Base-by-base conservation (phyloP, 2,797 vertebrate species). In the Gallinago solitaria region DNA sequence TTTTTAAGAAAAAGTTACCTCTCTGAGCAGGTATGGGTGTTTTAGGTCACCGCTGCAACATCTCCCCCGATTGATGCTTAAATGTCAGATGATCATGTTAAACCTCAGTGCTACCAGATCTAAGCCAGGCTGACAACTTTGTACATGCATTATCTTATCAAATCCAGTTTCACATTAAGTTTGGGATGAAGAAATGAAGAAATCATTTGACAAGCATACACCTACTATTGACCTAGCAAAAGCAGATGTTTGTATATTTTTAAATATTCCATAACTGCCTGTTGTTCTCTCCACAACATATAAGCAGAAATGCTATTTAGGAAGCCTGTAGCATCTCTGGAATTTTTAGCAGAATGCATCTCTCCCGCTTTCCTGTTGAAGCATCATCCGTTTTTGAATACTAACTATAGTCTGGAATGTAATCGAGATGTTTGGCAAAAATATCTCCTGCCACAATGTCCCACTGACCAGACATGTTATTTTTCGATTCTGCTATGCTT, bases 401-500 rank as follows among this genome's bases (percentile, higher is more conserved):
- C 96, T 98, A 98, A 97, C 97, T 98, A 98, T 98, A 98, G 97
- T 83, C 50, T 90, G 97, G 97, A 98, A 98, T 97, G 97, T 61
- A 97, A 97, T 76, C 39, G 80, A 94, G 48, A 79, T 56, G 39
- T 92, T 67, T 96, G 93, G 91, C 93, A 94, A 96, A 97, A 97
- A 96, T 97, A 98, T 94, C 95, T 96, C 89, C 85, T 94, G 83
- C 39, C 63, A 63, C 25, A 65, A 47, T 27, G 54, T 67, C 70
- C 33, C 41, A 39, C 75, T 65, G 61, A 94, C 74, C 59, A 87
- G 89, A 90, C 87, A 37, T 27, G 93, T 57, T 96, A 87, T 94
- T 94, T 95, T 93, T 84, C 0, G 0, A 27, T 71, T 89, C 68
- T 69, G 54, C 56, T 69, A 27, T 71, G 41, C 83, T 89, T 84